Evolutionary conservation across 2,113 vertebrate genomes (phyloP).

Genomic region (Numida meleagris): DNA sequence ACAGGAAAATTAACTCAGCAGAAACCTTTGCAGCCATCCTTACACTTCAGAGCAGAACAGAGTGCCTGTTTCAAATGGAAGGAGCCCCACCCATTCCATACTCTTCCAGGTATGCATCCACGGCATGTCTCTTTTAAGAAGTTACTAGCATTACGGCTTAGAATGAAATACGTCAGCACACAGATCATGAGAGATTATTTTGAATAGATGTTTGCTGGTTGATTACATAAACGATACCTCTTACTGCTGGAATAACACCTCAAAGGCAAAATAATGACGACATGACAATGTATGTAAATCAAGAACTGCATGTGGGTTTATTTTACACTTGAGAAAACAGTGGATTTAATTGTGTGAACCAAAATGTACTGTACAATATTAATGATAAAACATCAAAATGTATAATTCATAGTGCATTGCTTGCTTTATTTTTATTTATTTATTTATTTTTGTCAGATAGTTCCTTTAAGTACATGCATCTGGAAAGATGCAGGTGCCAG

Average conservation of each 20-base stretch:
- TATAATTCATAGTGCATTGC: constrained; percentile 90
- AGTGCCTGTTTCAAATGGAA: background rate
- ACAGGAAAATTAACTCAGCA: background rate
- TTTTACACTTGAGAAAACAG: constrained; percentile 99
- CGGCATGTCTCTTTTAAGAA: constrained; percentile 27
- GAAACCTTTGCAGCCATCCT: background rate
- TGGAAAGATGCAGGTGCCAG: constrained; percentile 87
- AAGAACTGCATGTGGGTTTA: constrained; percentile 98
- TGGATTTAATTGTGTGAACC: constrained; percentile 90
- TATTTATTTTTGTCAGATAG: constrained; percentile 84
- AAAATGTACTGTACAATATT: constrained; percentile 93
- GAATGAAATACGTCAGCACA: constrained; percentile 40
- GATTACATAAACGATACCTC: constrained; percentile 57
- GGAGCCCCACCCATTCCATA: background rate
- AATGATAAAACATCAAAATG: constrained; percentile 95
- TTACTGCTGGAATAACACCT: constrained; percentile 62
- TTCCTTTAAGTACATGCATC: constrained; percentile 89
- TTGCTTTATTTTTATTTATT: constrained; percentile 85
- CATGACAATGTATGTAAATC: constrained; percentile 88
- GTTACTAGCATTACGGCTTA: background rate
- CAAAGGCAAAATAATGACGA: constrained; percentile 77
- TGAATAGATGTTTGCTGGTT: constrained; percentile 23
- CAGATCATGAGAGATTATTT: constrained; percentile 22
- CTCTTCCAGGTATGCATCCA: background rate
- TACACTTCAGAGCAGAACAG: background rate